Percentiles rank a stretch among this genome's conserved stretches.
Conservation (phyloP, 2,797 vertebrate genomes). For the Halcyon smyrnensis region DNA sequence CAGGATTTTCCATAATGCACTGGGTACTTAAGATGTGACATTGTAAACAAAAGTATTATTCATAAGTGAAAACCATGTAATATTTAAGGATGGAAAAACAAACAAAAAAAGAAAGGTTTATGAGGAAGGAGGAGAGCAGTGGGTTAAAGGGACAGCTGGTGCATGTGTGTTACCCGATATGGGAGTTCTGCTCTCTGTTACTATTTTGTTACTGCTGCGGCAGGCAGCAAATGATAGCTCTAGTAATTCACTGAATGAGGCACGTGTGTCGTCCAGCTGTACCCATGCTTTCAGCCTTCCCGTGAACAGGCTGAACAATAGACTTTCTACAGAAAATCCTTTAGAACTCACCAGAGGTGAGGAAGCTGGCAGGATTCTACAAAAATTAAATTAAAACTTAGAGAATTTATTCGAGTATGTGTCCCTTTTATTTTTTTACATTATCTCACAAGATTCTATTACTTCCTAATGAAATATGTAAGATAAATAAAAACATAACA, state of each 20-base stretch:
- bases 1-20: not conserved
- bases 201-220: constrained; percentile 44
- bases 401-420: not conserved
- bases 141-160: constrained; percentile 50
- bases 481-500: not conserved
- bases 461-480: not conserved
- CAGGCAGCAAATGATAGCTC: constrained; percentile 28
- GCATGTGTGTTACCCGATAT: not conserved
- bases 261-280: constrained; percentile 17
- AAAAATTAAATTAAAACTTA: not conserved
- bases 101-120: not conserved
- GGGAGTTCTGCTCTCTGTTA: constrained; percentile 25
- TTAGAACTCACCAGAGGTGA: not conserved
- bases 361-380: not conserved
- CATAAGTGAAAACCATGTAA: not conserved
- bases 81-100: not conserved
- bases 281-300: not conserved
- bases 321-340: not conserved
- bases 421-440: not conserved
- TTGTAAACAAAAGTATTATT: not conserved
- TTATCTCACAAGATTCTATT: not conserved
- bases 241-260: constrained; percentile 13
- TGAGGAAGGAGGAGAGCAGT: constrained; percentile 20
- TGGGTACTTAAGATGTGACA: not conserved
- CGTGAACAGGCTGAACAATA: not conserved